These are phyloP conservation scores for Notodonta dromedarius DNA, from an alignment of 2,888 invertebrate genomes.

Conservation along the genomic window DNA sequence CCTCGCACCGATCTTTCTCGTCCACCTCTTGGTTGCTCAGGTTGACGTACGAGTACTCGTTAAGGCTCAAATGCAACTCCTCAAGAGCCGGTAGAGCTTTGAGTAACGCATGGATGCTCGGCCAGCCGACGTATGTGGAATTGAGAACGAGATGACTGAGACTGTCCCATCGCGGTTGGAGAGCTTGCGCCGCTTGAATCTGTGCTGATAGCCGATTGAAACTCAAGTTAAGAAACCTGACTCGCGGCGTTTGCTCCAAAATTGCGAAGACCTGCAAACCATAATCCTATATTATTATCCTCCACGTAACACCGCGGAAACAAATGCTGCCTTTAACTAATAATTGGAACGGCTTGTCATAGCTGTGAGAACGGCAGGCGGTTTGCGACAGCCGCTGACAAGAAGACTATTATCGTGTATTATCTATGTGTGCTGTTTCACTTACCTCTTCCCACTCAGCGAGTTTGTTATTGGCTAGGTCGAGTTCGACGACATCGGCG, in stretches of 20 bases:
- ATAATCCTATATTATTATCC: conserved; percentile 27
- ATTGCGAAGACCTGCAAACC: conserved; percentile 90
- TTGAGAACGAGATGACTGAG: conserved; percentile 93
- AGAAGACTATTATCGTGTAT: conserved; percentile 14
- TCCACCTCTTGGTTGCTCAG: conserved; percentile 79
- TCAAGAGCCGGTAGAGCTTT: conserved; percentile 91
- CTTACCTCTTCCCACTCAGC: conserved; percentile 94
- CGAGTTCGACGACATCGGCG: conserved; percentile 95
- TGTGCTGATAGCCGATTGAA: conserved; percentile 93
- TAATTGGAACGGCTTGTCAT: conserved; percentile 44
- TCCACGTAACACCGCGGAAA: conserved; percentile 40
- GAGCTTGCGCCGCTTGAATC: conserved; percentile 82
- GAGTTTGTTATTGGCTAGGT: conserved; percentile 96
- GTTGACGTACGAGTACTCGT: conserved; percentile 92
- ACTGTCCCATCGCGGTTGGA: conserved; percentile 82
- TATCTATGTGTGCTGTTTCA: conserved; percentile 11
- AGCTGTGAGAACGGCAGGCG: conserved; percentile 40
- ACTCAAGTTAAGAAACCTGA: conserved; percentile 96
- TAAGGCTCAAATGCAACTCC: conserved; percentile 96
- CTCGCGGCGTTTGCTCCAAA: conserved; percentile 93
- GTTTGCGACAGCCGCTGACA: conserved; percentile 19
- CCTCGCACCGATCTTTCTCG: conserved; percentile 70
- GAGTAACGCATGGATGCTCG: conserved; percentile 90
- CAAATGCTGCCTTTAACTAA: conserved; percentile 29
- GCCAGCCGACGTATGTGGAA: conserved; percentile 94